A percentile compares a stretch with the other conserved stretches of the same genome.
Evolutionary conservation across 1,140 invertebrate genomes (phyloP).

Genomic region (Goniozus legneri): DNA sequence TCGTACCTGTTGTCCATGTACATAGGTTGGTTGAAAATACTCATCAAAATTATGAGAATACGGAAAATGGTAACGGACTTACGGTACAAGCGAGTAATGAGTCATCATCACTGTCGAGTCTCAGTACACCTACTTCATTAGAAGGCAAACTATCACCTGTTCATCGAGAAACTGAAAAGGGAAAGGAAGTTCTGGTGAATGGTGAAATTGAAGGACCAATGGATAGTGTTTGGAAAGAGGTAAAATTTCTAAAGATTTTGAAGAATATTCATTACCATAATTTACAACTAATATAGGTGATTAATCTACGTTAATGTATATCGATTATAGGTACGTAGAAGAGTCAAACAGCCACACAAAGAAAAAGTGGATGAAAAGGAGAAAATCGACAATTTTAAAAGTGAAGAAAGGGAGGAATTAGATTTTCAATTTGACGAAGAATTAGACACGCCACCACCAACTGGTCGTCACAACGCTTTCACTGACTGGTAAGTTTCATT

Average conservation of each 20-base stretch:
- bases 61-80: not conserved
- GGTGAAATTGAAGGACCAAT: conserved; percentile 21
- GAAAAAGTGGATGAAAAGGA: conserved; percentile 48
- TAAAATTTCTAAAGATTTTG: too few species aligned
- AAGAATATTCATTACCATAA: not conserved
- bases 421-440: conserved; percentile 98
- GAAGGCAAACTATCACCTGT: not conserved
- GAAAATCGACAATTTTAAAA: conserved; percentile 40
- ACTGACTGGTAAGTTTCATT: conserved; percentile 60
- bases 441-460: conserved; percentile 68
- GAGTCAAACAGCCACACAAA: conserved; percentile 49
- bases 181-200: conserved; percentile 12
- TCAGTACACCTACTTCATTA: not conserved
- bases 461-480: conserved; percentile 79
- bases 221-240: conserved; percentile 57
- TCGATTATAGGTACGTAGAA: conserved; percentile 51
- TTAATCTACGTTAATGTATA: not conserved
- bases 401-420: conserved; percentile 76
- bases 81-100: not conserved
- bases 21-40: conserved; percentile 2
- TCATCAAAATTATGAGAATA: conserved; percentile 8
- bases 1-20: conserved; percentile 59
- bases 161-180: too few species aligned
- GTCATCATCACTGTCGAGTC: not conserved
- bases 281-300: not conserved